Conservation (phyloP, 2,888 invertebrate species). For the Andrena bucephala region DNA sequence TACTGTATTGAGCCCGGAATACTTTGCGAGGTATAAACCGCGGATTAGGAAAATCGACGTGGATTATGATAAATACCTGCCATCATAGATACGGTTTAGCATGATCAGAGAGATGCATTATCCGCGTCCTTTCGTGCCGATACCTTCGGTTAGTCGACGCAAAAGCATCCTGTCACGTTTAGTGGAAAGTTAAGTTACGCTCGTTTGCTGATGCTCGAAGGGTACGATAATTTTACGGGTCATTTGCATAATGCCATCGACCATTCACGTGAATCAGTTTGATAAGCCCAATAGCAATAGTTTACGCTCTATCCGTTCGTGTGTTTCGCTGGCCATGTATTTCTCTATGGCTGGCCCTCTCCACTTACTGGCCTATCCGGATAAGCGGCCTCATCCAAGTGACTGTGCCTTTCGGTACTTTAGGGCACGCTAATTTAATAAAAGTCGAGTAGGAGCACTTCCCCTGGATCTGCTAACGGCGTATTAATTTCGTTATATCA, state of each 20-base stretch:
- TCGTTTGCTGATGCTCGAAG: slow-evolving; percentile 63
- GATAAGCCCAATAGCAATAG: slow-evolving; percentile 72
- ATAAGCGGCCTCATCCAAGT: neutral
- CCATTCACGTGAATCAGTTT: slow-evolving; percentile 72
- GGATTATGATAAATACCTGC: slow-evolving; percentile 14
- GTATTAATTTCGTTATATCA: neutral
- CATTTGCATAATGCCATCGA: slow-evolving; percentile 69
- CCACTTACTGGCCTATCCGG: slow-evolving; percentile 44
- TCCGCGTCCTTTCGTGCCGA: slow-evolving; percentile 27
- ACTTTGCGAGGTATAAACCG: neutral
- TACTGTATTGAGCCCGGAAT: neutral
- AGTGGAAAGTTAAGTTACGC: slow-evolving; percentile 64
- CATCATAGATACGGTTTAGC: slow-evolving; percentile 10
- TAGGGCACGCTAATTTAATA: slow-evolving; percentile 20
- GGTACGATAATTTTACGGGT: slow-evolving; percentile 70
- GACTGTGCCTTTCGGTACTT: slow-evolving; percentile 17
- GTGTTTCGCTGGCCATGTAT: slow-evolving; percentile 49
- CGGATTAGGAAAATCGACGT: neutral
- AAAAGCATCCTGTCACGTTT: slow-evolving; percentile 62
- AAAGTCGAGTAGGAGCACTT: neutral
- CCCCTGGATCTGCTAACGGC: neutral
- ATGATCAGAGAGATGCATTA: slow-evolving; percentile 28
- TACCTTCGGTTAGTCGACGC: slow-evolving; percentile 27
- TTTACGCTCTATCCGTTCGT: slow-evolving; percentile 61
- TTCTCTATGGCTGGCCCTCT: slow-evolving; percentile 32